These are phyloP conservation scores for Drosophila guanche DNA, from an alignment of 1,140 invertebrate species.

Conservation along the genomic window DNA sequence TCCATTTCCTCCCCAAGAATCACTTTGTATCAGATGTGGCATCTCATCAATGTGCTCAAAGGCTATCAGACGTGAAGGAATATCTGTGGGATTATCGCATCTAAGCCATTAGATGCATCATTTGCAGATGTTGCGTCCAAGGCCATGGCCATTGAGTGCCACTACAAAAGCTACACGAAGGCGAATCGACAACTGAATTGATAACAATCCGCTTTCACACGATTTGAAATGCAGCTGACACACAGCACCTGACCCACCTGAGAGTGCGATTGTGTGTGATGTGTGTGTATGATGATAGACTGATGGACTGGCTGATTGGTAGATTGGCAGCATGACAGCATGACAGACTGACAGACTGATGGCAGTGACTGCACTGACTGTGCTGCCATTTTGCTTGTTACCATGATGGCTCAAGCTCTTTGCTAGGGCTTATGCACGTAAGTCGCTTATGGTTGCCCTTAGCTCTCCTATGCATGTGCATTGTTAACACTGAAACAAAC, in stretches of 20 bases:
- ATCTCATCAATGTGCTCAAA: conserved; percentile 17
- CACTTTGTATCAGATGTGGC: background rate
- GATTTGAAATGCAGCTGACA: conserved; percentile 30
- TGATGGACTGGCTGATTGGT: conserved; percentile 32
- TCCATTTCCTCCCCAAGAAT: no score
- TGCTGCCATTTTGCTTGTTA: conserved; percentile 54
- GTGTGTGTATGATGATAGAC: conserved; percentile 23
- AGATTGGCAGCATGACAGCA: conserved; percentile 35
- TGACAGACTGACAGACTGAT: conserved; percentile 17
- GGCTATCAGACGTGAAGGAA: conserved; percentile 13
- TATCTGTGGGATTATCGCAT: conserved; percentile 44
- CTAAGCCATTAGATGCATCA: conserved; percentile 37
- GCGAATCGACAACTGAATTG: conserved; percentile 59
- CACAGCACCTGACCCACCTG: conserved; percentile 6
- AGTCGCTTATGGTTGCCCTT: conserved; percentile 76
- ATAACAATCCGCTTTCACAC: conserved; percentile 62
- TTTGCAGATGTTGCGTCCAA: background rate
- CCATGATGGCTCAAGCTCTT: conserved; percentile 71
- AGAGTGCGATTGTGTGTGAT: conserved; percentile 7
- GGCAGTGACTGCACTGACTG: conserved; percentile 10
- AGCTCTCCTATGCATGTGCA: conserved; percentile 49
- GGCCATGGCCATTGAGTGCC: no score
- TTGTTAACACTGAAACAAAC: conserved; percentile 53
- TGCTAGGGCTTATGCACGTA: conserved; percentile 72
- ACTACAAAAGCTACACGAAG: conserved; percentile 19